phyloP scores from a whole-genome alignment of 30 jellyfish, hydroid and myxozoan species.

The Hydractinia echinata region DNA sequence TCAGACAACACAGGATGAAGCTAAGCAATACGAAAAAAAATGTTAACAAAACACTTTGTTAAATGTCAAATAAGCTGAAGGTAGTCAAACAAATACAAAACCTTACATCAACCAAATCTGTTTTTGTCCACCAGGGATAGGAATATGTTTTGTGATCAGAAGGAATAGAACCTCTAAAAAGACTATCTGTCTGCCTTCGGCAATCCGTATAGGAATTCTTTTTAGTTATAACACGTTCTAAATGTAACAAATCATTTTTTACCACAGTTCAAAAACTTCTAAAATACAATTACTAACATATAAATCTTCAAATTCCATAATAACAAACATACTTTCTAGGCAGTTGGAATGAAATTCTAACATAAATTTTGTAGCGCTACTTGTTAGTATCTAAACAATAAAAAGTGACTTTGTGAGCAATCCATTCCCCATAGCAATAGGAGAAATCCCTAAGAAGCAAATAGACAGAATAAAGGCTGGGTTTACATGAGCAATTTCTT shows the following conservation, averaged over 20 bases:
- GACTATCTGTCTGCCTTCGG: slow-evolving; percentile 27
- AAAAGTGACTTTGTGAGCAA: no score
- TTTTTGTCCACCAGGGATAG: slow-evolving; percentile 74
- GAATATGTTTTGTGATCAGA: slow-evolving; percentile 27
- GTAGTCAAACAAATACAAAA: background rate
- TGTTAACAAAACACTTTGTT: background rate
- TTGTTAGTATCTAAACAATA: slow-evolving; percentile 55
- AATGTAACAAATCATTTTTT: background rate
- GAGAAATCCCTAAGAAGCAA: no score
- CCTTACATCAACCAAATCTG: slow-evolving; percentile 72
- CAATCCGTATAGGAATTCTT: slow-evolving; percentile 50
- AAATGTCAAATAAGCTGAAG: background rate
- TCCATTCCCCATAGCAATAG: no score
- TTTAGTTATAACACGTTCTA: slow-evolving; percentile 49
- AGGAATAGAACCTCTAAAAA: background rate
- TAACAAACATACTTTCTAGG: slow-evolving; percentile 59
- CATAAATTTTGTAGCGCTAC: slow-evolving; percentile 55
- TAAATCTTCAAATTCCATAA: background rate
- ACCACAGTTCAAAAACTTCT: no score
- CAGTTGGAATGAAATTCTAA: slow-evolving; percentile 58
- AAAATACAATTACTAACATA: no score
- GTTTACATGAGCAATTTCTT: no score
- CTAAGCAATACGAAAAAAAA: slow-evolving; percentile 28
- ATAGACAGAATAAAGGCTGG: no score
- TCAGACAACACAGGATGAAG: slow-evolving; percentile 73